Conservation (phyloP, 2,888 invertebrate genomes). For the Phortica magna region DNA sequence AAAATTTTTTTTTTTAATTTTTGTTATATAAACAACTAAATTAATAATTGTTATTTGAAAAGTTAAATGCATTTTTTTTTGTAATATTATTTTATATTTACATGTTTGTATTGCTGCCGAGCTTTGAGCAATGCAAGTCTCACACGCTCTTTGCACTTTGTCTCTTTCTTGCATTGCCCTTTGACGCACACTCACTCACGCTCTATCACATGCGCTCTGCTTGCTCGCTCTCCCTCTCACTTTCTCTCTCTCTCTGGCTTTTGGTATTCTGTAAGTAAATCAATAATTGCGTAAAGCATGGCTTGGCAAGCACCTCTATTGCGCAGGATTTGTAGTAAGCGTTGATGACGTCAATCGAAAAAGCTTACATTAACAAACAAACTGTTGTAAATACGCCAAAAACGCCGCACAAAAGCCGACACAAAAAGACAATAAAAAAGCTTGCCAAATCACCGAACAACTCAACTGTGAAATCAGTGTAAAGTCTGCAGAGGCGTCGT, state of each 20-base stretch:
- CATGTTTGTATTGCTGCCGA: neutral
- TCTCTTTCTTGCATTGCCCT: neutral
- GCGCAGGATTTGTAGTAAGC: constrained; percentile 63
- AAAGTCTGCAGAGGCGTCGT: constrained; percentile 47
- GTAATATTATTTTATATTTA: neutral
- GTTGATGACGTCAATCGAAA: constrained; percentile 74
- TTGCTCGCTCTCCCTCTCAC: constrained; percentile 8
- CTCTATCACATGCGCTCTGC: neutral
- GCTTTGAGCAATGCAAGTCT: neutral
- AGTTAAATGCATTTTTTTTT: neutral
- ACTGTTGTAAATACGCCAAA: constrained; percentile 25
- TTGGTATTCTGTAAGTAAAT: constrained; percentile 47
- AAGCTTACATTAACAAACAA: constrained; percentile 60
- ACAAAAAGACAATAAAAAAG: constrained; percentile 40
- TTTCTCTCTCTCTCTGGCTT: constrained; percentile 8
- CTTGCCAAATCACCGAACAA: constrained; percentile 26
- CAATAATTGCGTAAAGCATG: constrained; percentile 66
- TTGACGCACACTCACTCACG: constrained; percentile 22
- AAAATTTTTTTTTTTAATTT: too few relatives aligned
- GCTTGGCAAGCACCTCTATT: constrained; percentile 55
- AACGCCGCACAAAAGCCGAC: constrained; percentile 63
- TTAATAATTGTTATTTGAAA: neutral
- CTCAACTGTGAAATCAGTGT: constrained; percentile 34
- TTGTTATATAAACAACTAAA: neutral
- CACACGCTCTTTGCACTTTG: neutral